Evolutionary conservation across 1,140 invertebrate species (phyloP).

Genomic region (Ectropis grisescens): DNA sequence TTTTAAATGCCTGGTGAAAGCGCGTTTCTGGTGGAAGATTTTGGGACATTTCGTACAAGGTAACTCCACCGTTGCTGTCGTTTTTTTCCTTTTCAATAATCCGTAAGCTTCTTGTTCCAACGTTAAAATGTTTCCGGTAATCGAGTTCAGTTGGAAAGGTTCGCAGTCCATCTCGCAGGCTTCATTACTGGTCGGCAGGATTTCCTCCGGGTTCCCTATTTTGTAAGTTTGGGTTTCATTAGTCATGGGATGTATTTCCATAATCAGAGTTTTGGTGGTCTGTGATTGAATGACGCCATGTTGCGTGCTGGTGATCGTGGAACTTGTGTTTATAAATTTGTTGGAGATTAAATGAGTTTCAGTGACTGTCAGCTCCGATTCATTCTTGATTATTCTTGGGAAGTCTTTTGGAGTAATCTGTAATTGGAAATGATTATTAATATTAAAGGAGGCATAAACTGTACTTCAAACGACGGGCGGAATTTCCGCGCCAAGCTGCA

Average conservation of each 20-base stretch:
- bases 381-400: constrained; percentile 33
- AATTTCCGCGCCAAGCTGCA: no score
- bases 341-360: constrained; percentile 57
- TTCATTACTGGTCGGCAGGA: constrained; percentile 35
- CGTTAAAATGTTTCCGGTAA: constrained; percentile 49
- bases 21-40: constrained; percentile 13
- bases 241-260: constrained; percentile 48
- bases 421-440: neutral
- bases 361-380: constrained; percentile 39
- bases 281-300: constrained; percentile 35
- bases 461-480: no score
- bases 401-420: constrained; percentile 21
- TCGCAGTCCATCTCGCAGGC: constrained; percentile 19
- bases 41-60: constrained; percentile 44
- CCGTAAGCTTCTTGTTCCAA: constrained; percentile 55
- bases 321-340: constrained; percentile 49
- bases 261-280: constrained; percentile 46
- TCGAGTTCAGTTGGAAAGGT: constrained; percentile 51
- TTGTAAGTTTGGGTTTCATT: constrained; percentile 19
- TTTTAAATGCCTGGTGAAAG: constrained; percentile 27
- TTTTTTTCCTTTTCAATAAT: constrained; percentile 33
- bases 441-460: no score
- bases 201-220: constrained; percentile 44
- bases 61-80: constrained; percentile 9
- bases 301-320: constrained; percentile 35